phyloP scores from a whole-genome alignment of 2,797 vertebrate species.

The Trematomus bernacchii region DNA sequence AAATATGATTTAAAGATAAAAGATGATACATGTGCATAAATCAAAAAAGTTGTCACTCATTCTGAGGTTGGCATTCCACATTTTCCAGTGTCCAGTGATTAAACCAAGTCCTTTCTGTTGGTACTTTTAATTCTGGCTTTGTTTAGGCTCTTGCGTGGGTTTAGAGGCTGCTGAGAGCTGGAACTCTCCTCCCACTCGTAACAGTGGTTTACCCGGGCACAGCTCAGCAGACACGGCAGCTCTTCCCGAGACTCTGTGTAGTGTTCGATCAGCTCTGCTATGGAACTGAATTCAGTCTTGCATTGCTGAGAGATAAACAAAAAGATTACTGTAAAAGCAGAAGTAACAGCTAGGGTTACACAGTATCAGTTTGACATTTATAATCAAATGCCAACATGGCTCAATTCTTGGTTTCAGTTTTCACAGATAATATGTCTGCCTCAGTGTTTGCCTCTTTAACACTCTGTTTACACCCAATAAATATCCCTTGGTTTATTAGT shows the following conservation, averaged over 20 bases:
- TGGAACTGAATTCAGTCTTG: slow-evolving; percentile 85
- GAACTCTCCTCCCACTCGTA: slow-evolving; percentile 91
- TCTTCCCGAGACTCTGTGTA: slow-evolving; percentile 82
- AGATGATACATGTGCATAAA: slow-evolving; percentile 45
- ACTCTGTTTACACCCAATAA: not conserved
- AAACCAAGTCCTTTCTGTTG: slow-evolving; percentile 55
- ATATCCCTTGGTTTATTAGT: too few relatives aligned
- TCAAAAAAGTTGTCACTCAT: slow-evolving; percentile 17
- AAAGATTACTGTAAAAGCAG: not conserved
- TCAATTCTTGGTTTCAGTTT: not conserved
- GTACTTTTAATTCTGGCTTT: slow-evolving; percentile 48
- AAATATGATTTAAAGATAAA: slow-evolving; percentile 35
- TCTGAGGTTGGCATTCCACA: slow-evolving; percentile 15
- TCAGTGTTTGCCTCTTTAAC: not conserved
- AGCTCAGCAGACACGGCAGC: slow-evolving; percentile 87
- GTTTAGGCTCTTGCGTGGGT: slow-evolving; percentile 39
- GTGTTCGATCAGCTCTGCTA: slow-evolving; percentile 90
- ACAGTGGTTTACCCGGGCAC: slow-evolving; percentile 90
- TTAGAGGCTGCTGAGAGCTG: slow-evolving; percentile 34
- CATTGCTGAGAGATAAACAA: slow-evolving; percentile 83
- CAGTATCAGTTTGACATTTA: not conserved
- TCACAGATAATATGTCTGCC: not conserved
- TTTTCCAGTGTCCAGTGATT: slow-evolving; percentile 36
- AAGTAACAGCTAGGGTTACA: not conserved
- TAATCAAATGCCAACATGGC: not conserved